Base-by-base conservation (phyloP, 2,797 vertebrate species). In the Sarcophilus harrisii region DNA sequence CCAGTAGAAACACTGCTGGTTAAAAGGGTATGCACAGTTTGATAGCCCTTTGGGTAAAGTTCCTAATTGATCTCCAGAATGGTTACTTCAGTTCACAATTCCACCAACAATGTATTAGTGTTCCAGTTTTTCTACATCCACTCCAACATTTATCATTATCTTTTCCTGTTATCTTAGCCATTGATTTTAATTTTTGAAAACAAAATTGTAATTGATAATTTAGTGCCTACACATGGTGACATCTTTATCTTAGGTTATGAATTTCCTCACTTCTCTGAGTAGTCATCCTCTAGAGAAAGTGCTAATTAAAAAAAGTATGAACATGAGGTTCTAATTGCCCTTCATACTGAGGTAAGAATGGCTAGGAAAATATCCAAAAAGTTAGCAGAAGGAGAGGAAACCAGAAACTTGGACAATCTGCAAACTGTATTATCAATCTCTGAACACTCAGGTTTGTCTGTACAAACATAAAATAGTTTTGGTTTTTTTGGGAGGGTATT, bases 351-450 rank as follows among this genome's bases (percentile, higher is more conserved):
- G 38, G 9, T 38, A 81, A 45, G 9, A 81, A 81, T 45, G 38
- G 8, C 81, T 45, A 45, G 38, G 73, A 45, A 45, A 81, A 81
- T 81, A 38, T 45, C 73, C 73, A 45, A 27, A 81, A 81, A 81
- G 21, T 45, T 92, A 73, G 54, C 45, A 57, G 11, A 66, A 94
- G 93, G 95, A 95, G 58, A 5, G 93, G 30, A 95, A 92, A 16
- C 29, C 21, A 18, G 30, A 91, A 59, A 6, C n/a, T 57, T 93
- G 28, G 95, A 38, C 91, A 92, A 59, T 58, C 54, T 32, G 8
- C 52, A 90, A 52, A 90, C 90, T 55, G 52, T 12, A 55, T 90
- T 90, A 18, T 54, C 90, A 90, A 90, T 90, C 90, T 90, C 52
- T 55, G 12, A 94, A 92, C 1, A 81, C 18, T 91, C 24, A 92